A percentile compares a stretch with the other conserved stretches of the same genome.
phyloP scores from a whole-genome alignment of 2,888 invertebrate genomes.

The Plebejus argus region DNA sequence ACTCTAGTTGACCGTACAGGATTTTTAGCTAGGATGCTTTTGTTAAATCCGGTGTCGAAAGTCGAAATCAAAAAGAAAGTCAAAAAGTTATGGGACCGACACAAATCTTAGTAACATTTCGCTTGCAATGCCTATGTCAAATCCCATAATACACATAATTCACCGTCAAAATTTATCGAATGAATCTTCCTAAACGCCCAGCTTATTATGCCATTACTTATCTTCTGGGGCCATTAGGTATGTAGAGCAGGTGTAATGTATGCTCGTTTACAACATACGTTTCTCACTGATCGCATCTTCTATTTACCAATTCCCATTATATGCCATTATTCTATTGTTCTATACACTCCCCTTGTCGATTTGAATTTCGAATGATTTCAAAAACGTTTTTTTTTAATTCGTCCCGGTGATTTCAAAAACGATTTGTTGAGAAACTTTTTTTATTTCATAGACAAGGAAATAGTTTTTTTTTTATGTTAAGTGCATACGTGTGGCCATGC shows the following conservation, averaged over 20 bases:
- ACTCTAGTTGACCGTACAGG: too few species aligned
- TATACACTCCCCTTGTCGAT: slow-evolving; percentile 8
- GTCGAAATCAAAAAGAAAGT: too few species aligned
- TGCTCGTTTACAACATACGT: slow-evolving; percentile 10
- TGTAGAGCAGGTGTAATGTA: slow-evolving; percentile 21
- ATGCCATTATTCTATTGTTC: slow-evolving; percentile 17
- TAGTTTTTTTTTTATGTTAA: not conserved
- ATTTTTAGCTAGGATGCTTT: too few species aligned
- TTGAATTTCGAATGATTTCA: not conserved
- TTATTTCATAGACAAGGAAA: not conserved
- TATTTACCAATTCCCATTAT: slow-evolving; percentile 12
- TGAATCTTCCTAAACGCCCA: not conserved
- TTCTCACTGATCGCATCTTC: slow-evolving; percentile 19
- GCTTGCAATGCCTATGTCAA: too few species aligned
- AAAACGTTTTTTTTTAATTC: not conserved
- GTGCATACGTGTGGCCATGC: too few species aligned
- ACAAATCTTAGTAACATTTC: too few species aligned
- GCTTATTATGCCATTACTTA: not conserved
- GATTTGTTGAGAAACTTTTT: slow-evolving; percentile 11
- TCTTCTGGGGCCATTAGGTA: slow-evolving; percentile 4
- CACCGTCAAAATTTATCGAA: not conserved
- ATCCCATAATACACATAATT: too few species aligned
- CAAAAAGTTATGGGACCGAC: too few species aligned
- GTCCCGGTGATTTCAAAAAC: not conserved
- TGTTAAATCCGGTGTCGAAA: too few species aligned